Evolutionary conservation across 2,113 vertebrate species (phyloP), one percentile per base, ranked within the genome.

Genomic region (Neodontobutis hainanensis): DNA sequence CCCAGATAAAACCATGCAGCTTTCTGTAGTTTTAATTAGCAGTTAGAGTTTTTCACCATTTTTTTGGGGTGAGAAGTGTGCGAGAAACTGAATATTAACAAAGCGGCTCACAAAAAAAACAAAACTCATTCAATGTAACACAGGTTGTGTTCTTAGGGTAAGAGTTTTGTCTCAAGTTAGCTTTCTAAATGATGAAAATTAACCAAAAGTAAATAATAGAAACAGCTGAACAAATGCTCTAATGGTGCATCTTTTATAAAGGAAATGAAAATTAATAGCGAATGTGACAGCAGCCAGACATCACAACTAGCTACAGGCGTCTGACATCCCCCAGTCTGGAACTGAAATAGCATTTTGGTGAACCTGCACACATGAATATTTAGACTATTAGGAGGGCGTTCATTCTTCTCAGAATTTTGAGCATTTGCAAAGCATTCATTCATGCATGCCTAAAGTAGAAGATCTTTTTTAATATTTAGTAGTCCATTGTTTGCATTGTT

Each of bases 1-100:
- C 65, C 34, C 12, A 69, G 32, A 76, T 69, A 34, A 78, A 62
- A 75, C 61, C 61, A 55, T 75, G 53, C 48, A 57, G 68, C 61
- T 43, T 60, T 52, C 14, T 15, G 48, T 38, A 44, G 63, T 75
- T 72, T 69, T 82, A 78, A 78, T 78, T 72, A 72, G 35, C 38
- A 52, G 45, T 68, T 53, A 8, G 16, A 60, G 61, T 75, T 45
- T 34, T 78, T 38, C 32, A 12, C 16, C 42, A 38, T 8, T 66
- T 73, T n/a, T 52, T 19, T 15, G 51, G 16, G 6, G 32, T 59
- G 15, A 51, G 19, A 32, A 16, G 36, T 70, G 50, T 67, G 46
- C 52, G 11, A 46, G 10, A 50, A 35, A 44, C 44, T 61, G 32
- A 53, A 3, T 1, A 35, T 7, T 2, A 53, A 35, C 10, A 53